A percentile compares a stretch with the other conserved stretches of the same genome.
These are phyloP conservation scores for Leucopsar rothschildi DNA, from an alignment of 2,113 vertebrate genomes.

Conservation along the genomic window DNA sequence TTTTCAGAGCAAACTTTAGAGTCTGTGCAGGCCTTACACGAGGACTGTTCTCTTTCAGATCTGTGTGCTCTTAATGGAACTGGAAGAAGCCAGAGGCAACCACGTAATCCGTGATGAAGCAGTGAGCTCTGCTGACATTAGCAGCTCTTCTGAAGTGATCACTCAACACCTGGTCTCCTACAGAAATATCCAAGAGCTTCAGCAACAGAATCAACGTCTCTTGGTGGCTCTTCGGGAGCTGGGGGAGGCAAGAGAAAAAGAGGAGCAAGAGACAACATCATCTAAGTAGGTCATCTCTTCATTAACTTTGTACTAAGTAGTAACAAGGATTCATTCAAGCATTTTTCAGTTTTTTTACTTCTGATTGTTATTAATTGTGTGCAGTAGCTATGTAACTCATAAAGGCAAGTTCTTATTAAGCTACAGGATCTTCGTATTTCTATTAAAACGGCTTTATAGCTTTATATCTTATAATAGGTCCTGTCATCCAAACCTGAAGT, in stretches of 20 bases:
- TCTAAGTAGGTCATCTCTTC: slow-evolving; percentile 71
- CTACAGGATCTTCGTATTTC: neutral
- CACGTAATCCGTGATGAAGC: slow-evolving; percentile 87
- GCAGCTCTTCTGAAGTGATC: slow-evolving; percentile 95
- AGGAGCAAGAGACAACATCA: slow-evolving; percentile 84
- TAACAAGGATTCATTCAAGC: neutral
- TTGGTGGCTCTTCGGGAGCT: slow-evolving; percentile 89
- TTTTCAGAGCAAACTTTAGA: neutral
- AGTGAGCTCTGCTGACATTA: slow-evolving; percentile 87
- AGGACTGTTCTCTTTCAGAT: slow-evolving; percentile 73
- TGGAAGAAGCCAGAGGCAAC: slow-evolving; percentile 95
- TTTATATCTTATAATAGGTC: neutral
- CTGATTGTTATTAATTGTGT: neutral
- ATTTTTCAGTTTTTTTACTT: neutral
- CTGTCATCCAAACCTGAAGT: neutral
- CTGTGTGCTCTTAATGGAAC: slow-evolving; percentile 89
- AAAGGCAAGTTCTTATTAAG: neutral
- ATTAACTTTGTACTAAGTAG: neutral
- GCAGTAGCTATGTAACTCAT: neutral
- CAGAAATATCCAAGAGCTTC: slow-evolving; percentile 91
- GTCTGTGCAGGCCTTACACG: neutral
- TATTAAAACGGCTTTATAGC: neutral
- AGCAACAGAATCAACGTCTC: slow-evolving; percentile 95
- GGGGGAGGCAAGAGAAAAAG: slow-evolving; percentile 86
- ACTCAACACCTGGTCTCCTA: slow-evolving; percentile 93